Percentiles rank a stretch among this genome's conserved stretches.
Conservation (phyloP, 2,113 vertebrate genomes). For the Syngnathus scovelli region DNA sequence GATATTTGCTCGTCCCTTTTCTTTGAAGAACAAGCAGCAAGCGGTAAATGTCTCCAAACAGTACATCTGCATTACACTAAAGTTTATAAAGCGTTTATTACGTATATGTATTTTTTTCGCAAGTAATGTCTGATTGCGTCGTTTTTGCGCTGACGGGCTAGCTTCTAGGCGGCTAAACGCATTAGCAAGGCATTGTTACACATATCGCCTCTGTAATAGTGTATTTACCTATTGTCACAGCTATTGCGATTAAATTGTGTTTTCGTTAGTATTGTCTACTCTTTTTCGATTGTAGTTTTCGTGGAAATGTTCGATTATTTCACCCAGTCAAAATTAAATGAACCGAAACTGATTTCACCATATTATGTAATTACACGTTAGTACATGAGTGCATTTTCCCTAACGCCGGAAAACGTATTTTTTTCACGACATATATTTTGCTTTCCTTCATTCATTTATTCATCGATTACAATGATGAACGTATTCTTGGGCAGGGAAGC, state of each 20-base stretch:
- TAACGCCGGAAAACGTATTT: neutral
- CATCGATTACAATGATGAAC: neutral
- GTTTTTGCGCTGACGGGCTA: neutral
- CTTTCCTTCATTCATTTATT: neutral
- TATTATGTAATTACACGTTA: neutral
- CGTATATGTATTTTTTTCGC: neutral
- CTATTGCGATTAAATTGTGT: neutral
- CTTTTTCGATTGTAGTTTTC: neutral
- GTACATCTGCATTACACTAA: neutral
- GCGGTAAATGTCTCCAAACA: constrained; percentile 2
- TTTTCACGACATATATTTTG: neutral
- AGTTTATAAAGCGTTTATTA: neutral
- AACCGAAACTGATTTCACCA: neutral
- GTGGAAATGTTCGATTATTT: neutral
- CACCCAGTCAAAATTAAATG: neutral
- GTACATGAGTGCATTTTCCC: neutral
- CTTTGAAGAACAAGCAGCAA: constrained; percentile 22
- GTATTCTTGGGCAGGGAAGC: neutral
- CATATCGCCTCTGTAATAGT: neutral
- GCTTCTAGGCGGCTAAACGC: constrained; percentile 37
- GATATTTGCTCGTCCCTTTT: neutral
- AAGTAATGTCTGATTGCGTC: neutral
- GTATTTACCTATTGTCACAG: neutral
- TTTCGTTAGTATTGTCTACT: neutral
- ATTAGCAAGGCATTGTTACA: constrained; percentile 60